A percentile compares a stretch with the other conserved stretches of the same genome.
Evolutionary conservation across 2,888 invertebrate genomes (phyloP).

Genomic region (Synanthedon myopaeformis): DNA sequence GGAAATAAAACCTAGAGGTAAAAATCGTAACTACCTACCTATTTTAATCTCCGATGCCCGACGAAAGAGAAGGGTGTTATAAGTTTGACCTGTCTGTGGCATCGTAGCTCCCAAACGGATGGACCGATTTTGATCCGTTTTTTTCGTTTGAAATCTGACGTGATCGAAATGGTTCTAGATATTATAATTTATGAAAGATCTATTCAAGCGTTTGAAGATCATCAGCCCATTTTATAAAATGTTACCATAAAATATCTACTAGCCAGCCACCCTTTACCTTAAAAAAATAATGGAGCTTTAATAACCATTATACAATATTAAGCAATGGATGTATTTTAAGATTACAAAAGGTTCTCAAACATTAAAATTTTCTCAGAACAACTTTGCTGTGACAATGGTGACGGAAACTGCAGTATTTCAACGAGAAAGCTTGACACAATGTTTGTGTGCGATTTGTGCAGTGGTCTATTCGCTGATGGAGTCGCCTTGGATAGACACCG

Average conservation of each 20-base stretch:
- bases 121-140: too few species aligned
- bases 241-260: neutral
- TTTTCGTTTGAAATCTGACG: too few species aligned
- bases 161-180: too few species aligned
- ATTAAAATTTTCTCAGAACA: slow-evolving; percentile 27
- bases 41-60: neutral
- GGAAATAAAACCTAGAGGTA: slow-evolving; percentile 52
- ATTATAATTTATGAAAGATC: too few species aligned
- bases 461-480: slow-evolving; percentile 47
- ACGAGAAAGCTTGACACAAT: slow-evolving; percentile 42
- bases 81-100: too few species aligned
- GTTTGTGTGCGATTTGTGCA: slow-evolving; percentile 57
- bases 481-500: slow-evolving; percentile 49
- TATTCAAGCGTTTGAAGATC: too few species aligned
- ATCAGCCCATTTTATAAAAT: too few species aligned
- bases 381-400: slow-evolving; percentile 41
- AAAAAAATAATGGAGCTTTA: neutral
- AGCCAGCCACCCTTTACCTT: too few species aligned
- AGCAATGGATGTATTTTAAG: neutral
- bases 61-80: too few species aligned
- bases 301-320: neutral
- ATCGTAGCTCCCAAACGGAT: too few species aligned
- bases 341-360: too few species aligned
- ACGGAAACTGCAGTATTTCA: slow-evolving; percentile 32
- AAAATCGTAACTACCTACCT: neutral